Evolutionary conservation across 1,140 invertebrate species (phyloP).

Genomic region (Bemisia tabaci): DNA sequence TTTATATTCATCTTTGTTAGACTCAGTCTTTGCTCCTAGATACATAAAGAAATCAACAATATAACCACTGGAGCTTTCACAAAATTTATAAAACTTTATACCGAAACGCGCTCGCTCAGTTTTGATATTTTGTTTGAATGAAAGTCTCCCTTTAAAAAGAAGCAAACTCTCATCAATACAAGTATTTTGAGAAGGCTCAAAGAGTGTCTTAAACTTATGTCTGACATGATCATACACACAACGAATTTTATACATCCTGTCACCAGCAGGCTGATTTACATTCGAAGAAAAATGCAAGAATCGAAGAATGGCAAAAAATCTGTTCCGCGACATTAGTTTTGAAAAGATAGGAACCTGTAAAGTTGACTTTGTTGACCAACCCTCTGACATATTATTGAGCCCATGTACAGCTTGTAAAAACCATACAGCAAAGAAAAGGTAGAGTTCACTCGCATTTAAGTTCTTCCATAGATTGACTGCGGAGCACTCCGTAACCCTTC

Average conservation of each 20-base stretch:
- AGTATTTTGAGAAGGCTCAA: not conserved
- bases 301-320: too few relatives aligned
- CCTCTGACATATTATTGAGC: too few relatives aligned
- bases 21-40: not conserved
- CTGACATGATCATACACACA: not conserved
- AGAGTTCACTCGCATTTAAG: too few relatives aligned
- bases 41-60: not conserved
- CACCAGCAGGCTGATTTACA: too few relatives aligned
- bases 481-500: too few relatives aligned
- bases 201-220: not conserved
- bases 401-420: too few relatives aligned
- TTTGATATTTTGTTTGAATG: not conserved
- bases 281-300: too few relatives aligned
- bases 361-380: too few relatives aligned
- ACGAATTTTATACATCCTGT: not conserved
- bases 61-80: not conserved
- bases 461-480: too few relatives aligned
- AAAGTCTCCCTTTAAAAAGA: not conserved
- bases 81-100: not conserved
- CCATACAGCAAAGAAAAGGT: too few relatives aligned
- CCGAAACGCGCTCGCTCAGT: not conserved
- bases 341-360: too few relatives aligned
- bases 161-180: not conserved
- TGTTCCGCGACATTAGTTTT: too few relatives aligned
- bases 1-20: slow-evolving; percentile 5